Percentiles rank a stretch among this genome's conserved stretches.
Evolutionary conservation across 2,797 vertebrate genomes (phyloP).

Genomic region (Hippocampus kuda): DNA sequence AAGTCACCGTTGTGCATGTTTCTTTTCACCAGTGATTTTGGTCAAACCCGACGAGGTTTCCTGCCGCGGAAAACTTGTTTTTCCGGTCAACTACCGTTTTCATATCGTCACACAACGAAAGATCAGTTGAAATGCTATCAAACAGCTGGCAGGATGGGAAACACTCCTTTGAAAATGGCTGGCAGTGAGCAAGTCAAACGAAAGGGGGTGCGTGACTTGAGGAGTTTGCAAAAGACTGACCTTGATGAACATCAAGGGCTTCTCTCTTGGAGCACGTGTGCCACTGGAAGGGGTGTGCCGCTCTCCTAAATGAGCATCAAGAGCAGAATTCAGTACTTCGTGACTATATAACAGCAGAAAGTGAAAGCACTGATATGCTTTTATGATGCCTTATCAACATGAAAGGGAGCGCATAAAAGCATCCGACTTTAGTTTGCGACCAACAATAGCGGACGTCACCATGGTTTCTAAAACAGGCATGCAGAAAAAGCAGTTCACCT

Average conservation of each 20-base stretch:
- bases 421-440: constrained; percentile 49
- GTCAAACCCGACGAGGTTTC: too few species aligned
- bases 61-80: too few species aligned
- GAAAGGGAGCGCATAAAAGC: neutral
- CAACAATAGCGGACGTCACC: constrained; percentile 51
- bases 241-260: constrained; percentile 25
- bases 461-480: constrained; percentile 41
- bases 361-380: constrained; percentile 40
- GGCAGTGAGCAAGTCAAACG: too few species aligned
- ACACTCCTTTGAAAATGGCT: too few species aligned
- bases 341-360: neutral
- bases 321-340: neutral
- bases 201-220: too few species aligned
- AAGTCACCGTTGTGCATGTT: too few species aligned
- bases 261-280: too few species aligned
- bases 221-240: neutral
- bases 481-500: constrained; percentile 36
- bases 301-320: constrained; percentile 48
- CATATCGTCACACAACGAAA: too few species aligned
- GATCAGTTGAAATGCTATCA: too few species aligned
- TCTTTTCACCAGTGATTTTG: too few species aligned
- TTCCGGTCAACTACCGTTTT: too few species aligned
- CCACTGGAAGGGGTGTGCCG: neutral
- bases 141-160: too few species aligned
- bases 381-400: constrained; percentile 10